Evolutionary conservation across 2,113 vertebrate species (phyloP).

Genomic region (Verasper variegatus): DNA sequence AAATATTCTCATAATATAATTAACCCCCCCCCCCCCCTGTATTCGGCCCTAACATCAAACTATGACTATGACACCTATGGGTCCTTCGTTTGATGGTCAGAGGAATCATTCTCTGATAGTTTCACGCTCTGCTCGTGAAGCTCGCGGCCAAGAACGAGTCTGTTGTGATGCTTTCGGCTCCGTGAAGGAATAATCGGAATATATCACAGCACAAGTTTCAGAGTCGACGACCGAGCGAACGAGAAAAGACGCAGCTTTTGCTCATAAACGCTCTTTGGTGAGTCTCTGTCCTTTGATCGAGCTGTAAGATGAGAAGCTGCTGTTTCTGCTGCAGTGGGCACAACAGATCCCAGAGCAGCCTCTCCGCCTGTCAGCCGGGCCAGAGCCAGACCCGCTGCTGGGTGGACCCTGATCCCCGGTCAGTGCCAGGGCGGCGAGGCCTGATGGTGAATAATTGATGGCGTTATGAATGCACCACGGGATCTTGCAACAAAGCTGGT

Average conservation of each 20-base stretch:
- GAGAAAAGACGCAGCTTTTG: too few relatives aligned
- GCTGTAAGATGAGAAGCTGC: conserved; percentile 68
- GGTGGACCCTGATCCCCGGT: conserved; percentile 39
- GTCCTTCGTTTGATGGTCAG: neutral
- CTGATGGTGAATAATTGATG: conserved; percentile 77
- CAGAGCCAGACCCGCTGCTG: conserved; percentile 30
- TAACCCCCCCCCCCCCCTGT: too few relatives aligned
- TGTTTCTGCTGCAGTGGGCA: conserved; percentile 69
- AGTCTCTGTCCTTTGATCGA: conserved; percentile 54
- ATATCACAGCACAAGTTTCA: too few relatives aligned
- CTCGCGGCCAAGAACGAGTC: too few relatives aligned
- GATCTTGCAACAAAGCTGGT: neutral
- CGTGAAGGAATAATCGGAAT: too few relatives aligned
- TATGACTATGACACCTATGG: neutral
- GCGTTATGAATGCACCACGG: conserved; percentile 74
- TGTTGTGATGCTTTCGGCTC: too few relatives aligned
- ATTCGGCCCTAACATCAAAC: neutral
- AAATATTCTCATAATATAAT: too few relatives aligned
- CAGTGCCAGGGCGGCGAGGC: conserved; percentile 17
- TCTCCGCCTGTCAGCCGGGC: conserved; percentile 14
- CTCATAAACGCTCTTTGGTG: neutral
- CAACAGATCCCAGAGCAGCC: conserved; percentile 55
- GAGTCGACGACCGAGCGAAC: too few relatives aligned
- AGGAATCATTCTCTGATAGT: neutral
- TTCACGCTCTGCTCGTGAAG: too few relatives aligned